These are phyloP conservation scores for Hirtodrosophila confusa DNA, from an alignment of 2,888 invertebrate species.

Conservation along the genomic window DNA sequence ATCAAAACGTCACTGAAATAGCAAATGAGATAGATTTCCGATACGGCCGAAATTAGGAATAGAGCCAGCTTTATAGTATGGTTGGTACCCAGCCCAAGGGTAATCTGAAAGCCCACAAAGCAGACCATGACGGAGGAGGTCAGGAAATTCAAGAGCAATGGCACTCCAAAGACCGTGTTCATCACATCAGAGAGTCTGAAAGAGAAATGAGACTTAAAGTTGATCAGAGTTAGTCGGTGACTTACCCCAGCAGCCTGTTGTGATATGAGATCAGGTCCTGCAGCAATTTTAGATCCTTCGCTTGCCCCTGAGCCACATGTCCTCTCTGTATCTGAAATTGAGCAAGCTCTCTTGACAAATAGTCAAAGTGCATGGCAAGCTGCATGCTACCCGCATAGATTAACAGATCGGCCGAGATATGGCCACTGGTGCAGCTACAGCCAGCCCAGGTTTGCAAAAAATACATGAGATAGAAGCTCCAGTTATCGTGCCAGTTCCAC, in stretches of 20 bases:
- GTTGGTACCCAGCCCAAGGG: constrained; percentile 49
- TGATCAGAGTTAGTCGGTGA: not conserved
- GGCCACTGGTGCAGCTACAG: constrained; percentile 52
- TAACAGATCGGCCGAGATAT: constrained; percentile 70
- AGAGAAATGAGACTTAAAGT: not conserved
- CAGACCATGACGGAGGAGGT: constrained; percentile 66
- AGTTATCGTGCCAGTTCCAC: constrained; percentile 49
- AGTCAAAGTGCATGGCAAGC: constrained; percentile 76
- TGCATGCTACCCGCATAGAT: constrained; percentile 67
- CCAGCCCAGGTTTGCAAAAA: constrained; percentile 52
- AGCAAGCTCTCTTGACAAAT: constrained; percentile 32
- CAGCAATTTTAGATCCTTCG: constrained; percentile 16
- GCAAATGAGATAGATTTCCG: constrained; percentile 47
- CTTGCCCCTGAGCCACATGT: not conserved
- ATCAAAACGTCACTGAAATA: constrained; percentile 39
- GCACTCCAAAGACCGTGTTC: constrained; percentile 63
- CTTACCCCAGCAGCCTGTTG: constrained; percentile 40
- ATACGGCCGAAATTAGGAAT: constrained; percentile 51
- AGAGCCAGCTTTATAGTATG: constrained; percentile 57
- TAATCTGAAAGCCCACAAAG: constrained; percentile 60
- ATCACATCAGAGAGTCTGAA: constrained; percentile 44
- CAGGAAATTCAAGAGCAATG: constrained; percentile 69
- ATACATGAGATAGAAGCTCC: constrained; percentile 59
- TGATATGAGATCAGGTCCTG: constrained; percentile 35
- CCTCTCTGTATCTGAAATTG: constrained; percentile 11